Evolutionary conservation across 1,140 invertebrate genomes (phyloP), one percentile per base, ranked within the genome.

Genomic region (Neodiprion pinetum): DNA sequence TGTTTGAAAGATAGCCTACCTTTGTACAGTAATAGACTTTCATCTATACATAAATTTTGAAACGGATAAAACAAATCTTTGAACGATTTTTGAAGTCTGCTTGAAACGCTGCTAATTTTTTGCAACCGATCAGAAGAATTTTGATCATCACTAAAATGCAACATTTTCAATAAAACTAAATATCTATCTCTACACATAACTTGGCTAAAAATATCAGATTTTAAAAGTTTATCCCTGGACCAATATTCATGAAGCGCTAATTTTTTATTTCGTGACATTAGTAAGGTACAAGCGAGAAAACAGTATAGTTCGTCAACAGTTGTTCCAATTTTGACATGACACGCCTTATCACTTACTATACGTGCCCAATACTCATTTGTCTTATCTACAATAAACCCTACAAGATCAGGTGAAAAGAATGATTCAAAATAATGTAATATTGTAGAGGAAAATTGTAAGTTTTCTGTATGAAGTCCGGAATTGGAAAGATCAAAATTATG

Each of bases 11-110:
- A 28, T 9, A 84, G 72, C 14, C 82, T 48, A 12, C 86, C 83
- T 81, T 85, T 85, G 70, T 81, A 86, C 12, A 77, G 2, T 9
- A 86, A 68, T 0, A 84, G 69, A 70, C 71, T 78, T 78, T 86
- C 83, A 70, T 86, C 81, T n/a, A 86, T 77, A 47, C 73, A 81
- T 10, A 85, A 7, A 7, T 78, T 79, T 76, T 79, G 70, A 9
- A 80, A 79, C 14, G 78, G 74, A 53, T 74, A 72, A 48, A 83
- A 77, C 9, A 12, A 7, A 5, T 77, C 11, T 40, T 66, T 77
- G 67, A 82, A 81, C 48, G 73, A 9, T 70, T 3, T 49, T 74
- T 70, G 77, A 21, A 75, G 21, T 1, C n/a, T 71, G 17, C 77
- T 5, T 4, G 81, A 71, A 9, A 83, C 17, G 68, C 80, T 76